phyloP scores from a whole-genome alignment of 2,113 vertebrate genomes.

The Xenus cinereus region DNA sequence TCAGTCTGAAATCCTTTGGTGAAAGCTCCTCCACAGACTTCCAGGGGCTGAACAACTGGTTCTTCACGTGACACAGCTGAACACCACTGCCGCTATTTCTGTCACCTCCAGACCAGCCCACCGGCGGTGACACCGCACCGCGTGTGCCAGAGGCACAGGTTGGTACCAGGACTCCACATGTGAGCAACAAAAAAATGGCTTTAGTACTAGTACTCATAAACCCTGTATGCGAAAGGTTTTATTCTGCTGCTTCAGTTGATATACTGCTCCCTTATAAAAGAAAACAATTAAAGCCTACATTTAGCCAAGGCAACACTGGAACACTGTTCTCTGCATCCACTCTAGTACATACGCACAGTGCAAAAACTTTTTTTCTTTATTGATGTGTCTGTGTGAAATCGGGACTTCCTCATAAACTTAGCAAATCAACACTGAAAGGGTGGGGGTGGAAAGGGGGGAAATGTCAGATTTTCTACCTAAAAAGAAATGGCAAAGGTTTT shows the following conservation, averaged over 20 bases:
- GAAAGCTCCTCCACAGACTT: neutral
- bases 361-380: neutral
- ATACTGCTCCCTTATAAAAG: neutral
- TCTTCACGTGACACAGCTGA: neutral
- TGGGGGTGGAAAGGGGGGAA: too few species aligned
- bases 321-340: neutral
- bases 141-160: accelerated
- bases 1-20: neutral
- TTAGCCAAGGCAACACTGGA: neutral
- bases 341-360: neutral
- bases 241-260: neutral
- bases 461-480: neutral
- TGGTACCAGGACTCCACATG: neutral
- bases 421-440: neutral
- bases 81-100: neutral
- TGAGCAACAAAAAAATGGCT: neutral
- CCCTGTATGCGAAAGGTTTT: accelerated
- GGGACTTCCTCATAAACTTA: neutral
- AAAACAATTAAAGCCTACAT: neutral
- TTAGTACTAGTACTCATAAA: neutral
- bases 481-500: neutral
- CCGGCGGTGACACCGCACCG: accelerated
- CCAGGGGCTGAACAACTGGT: neutral
- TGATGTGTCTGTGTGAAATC: neutral
- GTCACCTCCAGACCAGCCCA: neutral